phyloP scores from a whole-genome alignment of 1,140 invertebrate species.

The Drosophila santomea region DNA sequence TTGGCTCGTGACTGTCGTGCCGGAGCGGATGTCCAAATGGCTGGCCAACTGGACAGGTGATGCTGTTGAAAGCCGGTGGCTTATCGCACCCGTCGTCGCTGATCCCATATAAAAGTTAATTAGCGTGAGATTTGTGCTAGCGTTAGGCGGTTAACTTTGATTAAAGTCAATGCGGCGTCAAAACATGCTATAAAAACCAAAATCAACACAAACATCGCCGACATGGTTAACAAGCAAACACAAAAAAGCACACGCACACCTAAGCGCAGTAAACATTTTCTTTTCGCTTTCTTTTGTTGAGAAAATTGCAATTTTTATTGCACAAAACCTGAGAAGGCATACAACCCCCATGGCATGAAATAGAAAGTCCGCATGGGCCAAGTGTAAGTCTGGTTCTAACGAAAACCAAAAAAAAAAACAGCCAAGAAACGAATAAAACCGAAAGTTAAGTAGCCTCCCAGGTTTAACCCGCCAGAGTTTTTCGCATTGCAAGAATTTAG shows the following conservation, averaged over 20 bases:
- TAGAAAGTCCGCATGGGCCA: constrained; percentile 58
- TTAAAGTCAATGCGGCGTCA: constrained; percentile 62
- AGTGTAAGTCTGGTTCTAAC: constrained; percentile 30
- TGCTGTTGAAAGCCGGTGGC: constrained; percentile 49
- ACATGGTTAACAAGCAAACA: constrained; percentile 32
- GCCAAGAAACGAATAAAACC: constrained; percentile 36
- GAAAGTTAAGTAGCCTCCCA: constrained; percentile 57
- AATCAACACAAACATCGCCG: constrained; percentile 12
- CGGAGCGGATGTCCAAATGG: constrained; percentile 41
- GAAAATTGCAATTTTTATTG: constrained; percentile 78
- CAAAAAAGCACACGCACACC: constrained; percentile 32
- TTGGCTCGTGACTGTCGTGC: constrained; percentile 47
- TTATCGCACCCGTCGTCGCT: constrained; percentile 51
- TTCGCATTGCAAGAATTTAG: constrained; percentile 44
- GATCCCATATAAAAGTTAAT: constrained; percentile 72
- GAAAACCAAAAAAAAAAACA: not conserved
- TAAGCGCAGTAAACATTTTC: constrained; percentile 30
- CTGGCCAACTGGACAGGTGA: constrained; percentile 14
- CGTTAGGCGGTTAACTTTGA: constrained; percentile 57
- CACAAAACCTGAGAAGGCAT: constrained; percentile 34
- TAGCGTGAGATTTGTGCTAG: constrained; percentile 70
- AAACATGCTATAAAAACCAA: constrained; percentile 35
- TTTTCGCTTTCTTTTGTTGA: constrained; percentile 76
- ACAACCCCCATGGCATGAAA: constrained; percentile 68
- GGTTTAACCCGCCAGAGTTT: constrained; percentile 44